Conservation (phyloP, 2,888 invertebrate genomes). For the Ophion costatus region DNA sequence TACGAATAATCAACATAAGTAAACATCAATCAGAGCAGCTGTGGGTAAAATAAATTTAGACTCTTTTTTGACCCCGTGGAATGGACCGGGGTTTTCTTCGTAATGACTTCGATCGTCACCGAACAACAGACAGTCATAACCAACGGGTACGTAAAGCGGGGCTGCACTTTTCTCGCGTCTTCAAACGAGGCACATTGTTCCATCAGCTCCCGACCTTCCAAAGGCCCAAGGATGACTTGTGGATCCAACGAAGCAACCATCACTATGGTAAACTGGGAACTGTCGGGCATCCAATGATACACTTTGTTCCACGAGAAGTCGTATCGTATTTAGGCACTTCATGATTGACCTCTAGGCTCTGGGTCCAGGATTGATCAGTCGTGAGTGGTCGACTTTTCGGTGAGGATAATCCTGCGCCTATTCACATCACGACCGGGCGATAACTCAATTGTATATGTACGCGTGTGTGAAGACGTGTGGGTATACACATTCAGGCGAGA, state of each 20-base stretch:
- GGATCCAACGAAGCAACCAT: too few relatives aligned
- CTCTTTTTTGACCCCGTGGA: too few relatives aligned
- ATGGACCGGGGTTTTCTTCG: not conserved
- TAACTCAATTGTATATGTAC: not conserved
- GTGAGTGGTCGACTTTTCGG: not conserved
- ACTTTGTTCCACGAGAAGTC: too few relatives aligned
- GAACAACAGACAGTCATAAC: slow-evolving; percentile 2
- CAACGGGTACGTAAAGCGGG: slow-evolving; percentile 7
- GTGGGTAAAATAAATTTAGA: too few relatives aligned
- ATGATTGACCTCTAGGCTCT: too few relatives aligned
- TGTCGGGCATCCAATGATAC: not conserved
- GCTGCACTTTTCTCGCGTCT: slow-evolving; percentile 5
- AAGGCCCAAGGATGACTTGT: too few relatives aligned
- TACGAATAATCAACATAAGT: too few relatives aligned
- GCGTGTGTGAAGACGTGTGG: not conserved
- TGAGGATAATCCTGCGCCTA: not conserved
- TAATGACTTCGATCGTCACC: not conserved
- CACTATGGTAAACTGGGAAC: not conserved
- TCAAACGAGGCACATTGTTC: too few relatives aligned
- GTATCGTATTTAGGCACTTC: too few relatives aligned
- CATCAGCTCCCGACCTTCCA: too few relatives aligned
- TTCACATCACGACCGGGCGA: slow-evolving; percentile 6
- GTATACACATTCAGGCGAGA: not conserved
- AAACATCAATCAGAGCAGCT: too few relatives aligned
- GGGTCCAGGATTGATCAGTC: not conserved